Base-by-base conservation (phyloP, 2,113 vertebrate species). In the Rattus rattus region DNA sequence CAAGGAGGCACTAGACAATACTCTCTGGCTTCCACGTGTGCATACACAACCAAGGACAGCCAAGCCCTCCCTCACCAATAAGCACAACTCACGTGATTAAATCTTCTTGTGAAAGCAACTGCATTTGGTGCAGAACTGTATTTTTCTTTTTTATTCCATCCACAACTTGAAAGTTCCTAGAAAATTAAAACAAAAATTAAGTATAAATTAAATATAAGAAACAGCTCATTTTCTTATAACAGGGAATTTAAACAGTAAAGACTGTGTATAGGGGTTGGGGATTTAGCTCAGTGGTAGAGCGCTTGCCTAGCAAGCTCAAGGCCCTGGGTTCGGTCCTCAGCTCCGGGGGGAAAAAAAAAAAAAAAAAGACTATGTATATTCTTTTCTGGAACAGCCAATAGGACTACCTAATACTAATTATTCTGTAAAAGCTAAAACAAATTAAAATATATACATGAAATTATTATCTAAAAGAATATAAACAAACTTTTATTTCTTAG, bases 131-230 rank as follows among this genome's bases (percentile, higher is more conserved):
- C 99, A 81, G 99, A 99, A 99, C 99, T 99, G 89, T 99, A 99
- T 98, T 99, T 99, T 98, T 99, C 99, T 98, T 99, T 99, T 98
- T 99, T 99, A 98, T 99, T 99, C 99, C 99, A 99, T 97, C 99
- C 99, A 98, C 99, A 99, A 98, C 99, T 99, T 80, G 99, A 99
- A 98, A 99, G 99, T 98, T 99, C 99, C 99, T 99, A 93, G 69
- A 96, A 98, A 96, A 98, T 13, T 86, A 97, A 75, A 49, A 88
- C 90, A 67, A 97, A 94, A 97, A 97, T 85, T 63, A 61, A 79
- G 90, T 54, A 76, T 69, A 93, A 92, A 93, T 93, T 92, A 49
- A 94, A 81, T 70, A 24, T 63, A 69, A 90, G 19, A 81, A 94
- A 96, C 19, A 96, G 52, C 1, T 30, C 28, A 61, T 95, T 79